phyloP scores from a whole-genome alignment of 2,797 vertebrate species.

The Hippopotamyrus pictus region DNA sequence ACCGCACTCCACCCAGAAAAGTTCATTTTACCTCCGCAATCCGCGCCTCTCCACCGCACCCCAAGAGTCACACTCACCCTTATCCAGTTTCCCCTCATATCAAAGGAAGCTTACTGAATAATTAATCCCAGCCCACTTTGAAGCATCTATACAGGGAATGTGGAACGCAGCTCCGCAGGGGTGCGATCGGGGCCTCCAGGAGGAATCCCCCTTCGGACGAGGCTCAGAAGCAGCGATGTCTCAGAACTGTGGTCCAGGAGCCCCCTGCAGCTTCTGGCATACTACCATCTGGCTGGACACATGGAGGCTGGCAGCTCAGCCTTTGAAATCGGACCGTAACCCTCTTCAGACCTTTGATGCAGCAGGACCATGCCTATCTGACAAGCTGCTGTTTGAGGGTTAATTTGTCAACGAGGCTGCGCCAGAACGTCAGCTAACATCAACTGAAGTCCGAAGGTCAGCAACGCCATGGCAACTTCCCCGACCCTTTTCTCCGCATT shows the following conservation, averaged over 20 bases:
- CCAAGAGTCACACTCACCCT: not conserved
- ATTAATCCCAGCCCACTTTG: slow-evolving; percentile 21
- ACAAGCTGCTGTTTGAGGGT: not conserved
- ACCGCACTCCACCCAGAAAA: not conserved
- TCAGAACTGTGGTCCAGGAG: not conserved
- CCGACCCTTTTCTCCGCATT: not conserved
- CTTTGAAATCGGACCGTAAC: not conserved
- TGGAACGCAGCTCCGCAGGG: not conserved
- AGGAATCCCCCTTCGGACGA: not conserved
- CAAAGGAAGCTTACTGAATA: slow-evolving; percentile 23
- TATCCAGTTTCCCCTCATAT: slow-evolving; percentile 18
- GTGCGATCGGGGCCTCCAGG: not conserved
- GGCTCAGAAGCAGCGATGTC: not conserved
- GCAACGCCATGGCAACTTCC: not conserved
- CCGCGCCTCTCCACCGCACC: not conserved
- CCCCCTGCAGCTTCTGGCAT: not conserved
- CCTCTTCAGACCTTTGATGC: not conserved
- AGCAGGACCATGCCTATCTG: too few relatives aligned
- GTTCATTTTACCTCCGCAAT: not conserved
- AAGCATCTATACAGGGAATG: slow-evolving; percentile 8
- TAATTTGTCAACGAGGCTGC: not conserved
- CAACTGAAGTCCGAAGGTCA: not conserved
- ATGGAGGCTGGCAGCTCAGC: not conserved
- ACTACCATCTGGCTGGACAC: not conserved
- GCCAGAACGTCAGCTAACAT: not conserved